Conservation (phyloP, 2,888 invertebrate genomes). For the Capitulum mitella region DNA sequence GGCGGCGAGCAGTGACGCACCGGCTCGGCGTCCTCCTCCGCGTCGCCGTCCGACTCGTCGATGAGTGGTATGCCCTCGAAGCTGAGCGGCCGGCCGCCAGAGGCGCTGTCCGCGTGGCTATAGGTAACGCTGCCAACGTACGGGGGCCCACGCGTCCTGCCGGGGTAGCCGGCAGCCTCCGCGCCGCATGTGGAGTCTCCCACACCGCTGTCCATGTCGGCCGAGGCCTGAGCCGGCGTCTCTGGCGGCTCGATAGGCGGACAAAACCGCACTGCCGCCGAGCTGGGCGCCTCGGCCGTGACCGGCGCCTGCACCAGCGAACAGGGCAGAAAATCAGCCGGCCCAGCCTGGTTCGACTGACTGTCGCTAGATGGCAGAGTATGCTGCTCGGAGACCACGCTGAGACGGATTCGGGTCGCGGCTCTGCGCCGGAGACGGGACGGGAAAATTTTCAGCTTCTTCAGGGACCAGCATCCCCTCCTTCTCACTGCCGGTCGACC, state of each 20-base stretch:
- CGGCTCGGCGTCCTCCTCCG: background rate
- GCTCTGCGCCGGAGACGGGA: background rate
- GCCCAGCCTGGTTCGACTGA: background rate
- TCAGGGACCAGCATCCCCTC: background rate
- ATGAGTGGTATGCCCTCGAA: conserved; percentile 6
- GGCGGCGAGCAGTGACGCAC: background rate
- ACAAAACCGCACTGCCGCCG: background rate
- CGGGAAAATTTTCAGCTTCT: background rate
- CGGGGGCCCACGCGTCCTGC: background rate
- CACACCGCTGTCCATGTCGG: background rate
- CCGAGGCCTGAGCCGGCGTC: background rate
- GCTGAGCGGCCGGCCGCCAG: background rate
- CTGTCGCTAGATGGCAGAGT: background rate
- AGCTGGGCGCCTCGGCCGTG: background rate
- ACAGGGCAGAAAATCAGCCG: background rate
- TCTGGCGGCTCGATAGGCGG: background rate
- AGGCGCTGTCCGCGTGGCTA: background rate
- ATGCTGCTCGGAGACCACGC: background rate
- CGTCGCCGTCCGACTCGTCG: background rate
- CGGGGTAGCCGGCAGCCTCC: background rate
- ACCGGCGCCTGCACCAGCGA: background rate
- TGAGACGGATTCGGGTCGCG: background rate
- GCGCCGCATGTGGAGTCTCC: background rate
- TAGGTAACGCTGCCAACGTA: background rate
- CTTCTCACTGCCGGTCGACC: background rate